Evolutionary conservation across 23 tunicate species (phyloP).

Genomic region (Trididemnum nubilum): DNA sequence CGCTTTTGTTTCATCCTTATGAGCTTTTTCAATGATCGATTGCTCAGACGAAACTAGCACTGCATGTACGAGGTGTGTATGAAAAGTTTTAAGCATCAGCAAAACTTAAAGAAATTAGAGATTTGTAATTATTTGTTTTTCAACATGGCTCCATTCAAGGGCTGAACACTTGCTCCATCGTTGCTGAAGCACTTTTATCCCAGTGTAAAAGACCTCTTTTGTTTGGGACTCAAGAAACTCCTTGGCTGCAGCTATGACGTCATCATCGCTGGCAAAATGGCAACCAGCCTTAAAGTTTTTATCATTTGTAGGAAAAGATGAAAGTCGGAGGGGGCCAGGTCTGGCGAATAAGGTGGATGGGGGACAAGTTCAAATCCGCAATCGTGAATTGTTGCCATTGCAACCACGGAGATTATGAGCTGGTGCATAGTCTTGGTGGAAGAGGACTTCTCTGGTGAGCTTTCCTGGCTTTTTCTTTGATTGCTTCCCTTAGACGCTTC

Average conservation of each 20-base stretch:
- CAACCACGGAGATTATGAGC: slow-evolving; percentile 5
- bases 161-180: slow-evolving; percentile 28
- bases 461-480: background rate
- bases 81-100: slow-evolving; percentile 8
- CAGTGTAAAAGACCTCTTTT: slow-evolving; percentile 7
- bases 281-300: slow-evolving; percentile 15
- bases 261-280: slow-evolving; percentile 8
- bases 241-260: too few relatives aligned
- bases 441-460: slow-evolving; percentile 8
- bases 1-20: too few relatives aligned
- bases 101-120: background rate
- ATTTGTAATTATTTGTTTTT: slow-evolving; percentile 2
- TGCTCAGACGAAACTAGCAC: too few relatives aligned
- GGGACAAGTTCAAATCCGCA: too few relatives aligned
- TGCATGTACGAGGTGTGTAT: slow-evolving; percentile 15
- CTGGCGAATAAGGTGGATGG: too few relatives aligned
- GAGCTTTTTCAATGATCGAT: too few relatives aligned
- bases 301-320: slow-evolving; percentile 1
- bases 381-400: too few relatives aligned
- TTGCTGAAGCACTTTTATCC: slow-evolving; percentile 29
- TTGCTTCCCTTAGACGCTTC: too few relatives aligned
- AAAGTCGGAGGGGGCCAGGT: too few relatives aligned
- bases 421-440: slow-evolving; percentile 30
- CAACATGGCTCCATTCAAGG: slow-evolving; percentile 16
- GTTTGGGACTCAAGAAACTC: too few relatives aligned